Percentiles rank a stretch among this genome's conserved stretches.
These are phyloP conservation scores for Achroia grisella DNA, from an alignment of 1,140 invertebrate genomes.

Conservation along the genomic window DNA sequence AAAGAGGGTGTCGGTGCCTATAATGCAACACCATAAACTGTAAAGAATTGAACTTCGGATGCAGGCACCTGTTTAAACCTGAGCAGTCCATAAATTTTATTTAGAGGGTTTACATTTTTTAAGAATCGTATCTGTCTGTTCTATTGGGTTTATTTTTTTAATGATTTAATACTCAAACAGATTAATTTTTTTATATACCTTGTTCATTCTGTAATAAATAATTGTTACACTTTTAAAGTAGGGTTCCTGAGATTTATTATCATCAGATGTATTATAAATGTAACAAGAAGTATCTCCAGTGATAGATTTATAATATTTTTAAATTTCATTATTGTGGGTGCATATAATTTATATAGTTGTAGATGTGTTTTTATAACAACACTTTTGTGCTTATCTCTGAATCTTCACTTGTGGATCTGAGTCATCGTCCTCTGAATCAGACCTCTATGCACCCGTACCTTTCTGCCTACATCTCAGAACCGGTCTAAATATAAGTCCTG, in stretches of 20 bases:
- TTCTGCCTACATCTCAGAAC: slow-evolving; percentile 34
- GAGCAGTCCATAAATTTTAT: slow-evolving; percentile 38
- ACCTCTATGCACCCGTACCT: slow-evolving; percentile 32
- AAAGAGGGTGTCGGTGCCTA: slow-evolving; percentile 49
- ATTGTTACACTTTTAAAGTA: no score
- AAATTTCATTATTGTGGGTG: no score
- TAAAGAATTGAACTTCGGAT: slow-evolving; percentile 42
- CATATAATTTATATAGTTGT: no score
- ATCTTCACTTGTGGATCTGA: slow-evolving; percentile 15
- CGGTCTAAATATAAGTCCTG: slow-evolving; percentile 26
- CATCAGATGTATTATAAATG: no score
- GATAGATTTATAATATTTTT: no score
- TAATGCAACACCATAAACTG: slow-evolving; percentile 51
- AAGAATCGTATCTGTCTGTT: slow-evolving; percentile 6
- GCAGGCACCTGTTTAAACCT: slow-evolving; percentile 35
- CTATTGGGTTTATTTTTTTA: slow-evolving; percentile 7
- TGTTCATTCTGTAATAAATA: no score
- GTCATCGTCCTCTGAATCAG: slow-evolving; percentile 37
- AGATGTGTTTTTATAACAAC: no score
- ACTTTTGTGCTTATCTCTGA: no score
- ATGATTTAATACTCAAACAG: slow-evolving; percentile 8
- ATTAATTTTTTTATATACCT: background rate
- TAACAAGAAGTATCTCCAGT: no score
- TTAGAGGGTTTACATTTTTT: slow-evolving; percentile 18
- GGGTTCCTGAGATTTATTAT: no score